Percentiles rank a stretch among this genome's conserved stretches.
Evolutionary conservation across 2,888 invertebrate genomes (phyloP).

Genomic region (Maniola hyperantus): DNA sequence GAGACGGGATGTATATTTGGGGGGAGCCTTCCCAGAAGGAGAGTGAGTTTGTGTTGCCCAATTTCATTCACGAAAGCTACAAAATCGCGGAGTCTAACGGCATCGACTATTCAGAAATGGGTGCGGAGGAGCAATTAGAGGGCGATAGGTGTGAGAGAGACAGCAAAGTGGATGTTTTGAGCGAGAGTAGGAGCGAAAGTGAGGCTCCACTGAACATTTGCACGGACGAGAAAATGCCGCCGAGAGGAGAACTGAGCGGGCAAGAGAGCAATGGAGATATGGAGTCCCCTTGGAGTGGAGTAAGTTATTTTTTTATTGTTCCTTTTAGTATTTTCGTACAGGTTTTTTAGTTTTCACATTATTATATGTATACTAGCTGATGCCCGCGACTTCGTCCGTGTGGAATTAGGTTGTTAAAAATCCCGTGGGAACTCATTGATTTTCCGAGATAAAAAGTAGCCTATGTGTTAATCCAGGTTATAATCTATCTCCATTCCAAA

Average conservation of each 20-base stretch:
- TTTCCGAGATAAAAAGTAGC: too few relatives aligned
- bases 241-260: constrained; percentile 92
- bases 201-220: constrained; percentile 86
- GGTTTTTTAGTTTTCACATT: too few relatives aligned
- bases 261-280: constrained; percentile 93
- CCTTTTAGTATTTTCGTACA: neutral
- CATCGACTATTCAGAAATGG: constrained; percentile 62
- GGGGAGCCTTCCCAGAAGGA: constrained; percentile 72
- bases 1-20: constrained; percentile 68
- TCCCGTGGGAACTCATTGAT: too few relatives aligned
- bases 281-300: constrained; percentile 89
- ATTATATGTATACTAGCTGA: too few relatives aligned
- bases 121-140: constrained; percentile 46
- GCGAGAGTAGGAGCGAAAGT: constrained; percentile 62
- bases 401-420: too few relatives aligned
- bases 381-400: too few relatives aligned
- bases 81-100: constrained; percentile 68
- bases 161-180: constrained; percentile 68
- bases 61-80: constrained; percentile 76
- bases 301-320: constrained; percentile 59
- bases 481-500: too few relatives aligned
- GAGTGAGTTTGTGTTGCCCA: constrained; percentile 71
- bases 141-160: constrained; percentile 58
- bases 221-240: constrained; percentile 94
- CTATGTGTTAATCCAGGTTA: too few relatives aligned